Conservation (phyloP, 30 jellyfish, hydroid and myxozoan genomes). For the Pseudorhiza aurosa region DNA sequence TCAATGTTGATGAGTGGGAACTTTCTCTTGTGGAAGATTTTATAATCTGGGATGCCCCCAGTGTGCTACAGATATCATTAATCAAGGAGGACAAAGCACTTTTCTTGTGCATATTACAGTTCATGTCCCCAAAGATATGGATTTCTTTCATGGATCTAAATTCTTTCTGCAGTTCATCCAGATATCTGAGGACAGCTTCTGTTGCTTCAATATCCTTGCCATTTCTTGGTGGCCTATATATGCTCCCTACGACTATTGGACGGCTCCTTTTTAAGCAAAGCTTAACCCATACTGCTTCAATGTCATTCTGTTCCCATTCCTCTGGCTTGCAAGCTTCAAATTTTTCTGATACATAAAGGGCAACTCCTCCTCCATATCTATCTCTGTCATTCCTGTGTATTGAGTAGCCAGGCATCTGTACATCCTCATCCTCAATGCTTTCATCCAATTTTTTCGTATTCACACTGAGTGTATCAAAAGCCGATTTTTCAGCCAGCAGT, state of each 20-base stretch:
- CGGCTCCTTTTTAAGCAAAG: conserved; percentile 13
- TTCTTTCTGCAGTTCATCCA: not conserved
- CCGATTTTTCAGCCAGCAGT: conserved; percentile 10
- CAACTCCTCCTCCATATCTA: conserved; percentile 30
- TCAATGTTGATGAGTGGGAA: conserved; percentile 22
- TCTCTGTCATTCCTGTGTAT: conserved; percentile 13
- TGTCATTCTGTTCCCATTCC: conserved; percentile 6
- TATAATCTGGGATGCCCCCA: conserved; percentile 35
- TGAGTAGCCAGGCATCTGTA: conserved; percentile 5
- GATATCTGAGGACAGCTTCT: not conserved
- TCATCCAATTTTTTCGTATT: conserved; percentile 23
- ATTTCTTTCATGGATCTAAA: not conserved
- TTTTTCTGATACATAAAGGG: conserved; percentile 4
- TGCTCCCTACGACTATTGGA: conserved; percentile 30
- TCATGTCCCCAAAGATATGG: conserved; percentile 30
- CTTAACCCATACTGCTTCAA: conserved; percentile 24
- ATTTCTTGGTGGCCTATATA: conserved; percentile 32
- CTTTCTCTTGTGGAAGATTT: conserved; percentile 36
- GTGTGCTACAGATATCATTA: conserved; percentile 5
- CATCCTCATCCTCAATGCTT: conserved; percentile 32
- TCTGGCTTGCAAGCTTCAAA: not conserved
- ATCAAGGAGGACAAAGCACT: not conserved
- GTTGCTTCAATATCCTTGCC: conserved; percentile 21
- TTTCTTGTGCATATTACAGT: conserved; percentile 23
- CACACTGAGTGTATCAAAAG: conserved; percentile 13